Base-by-base conservation (phyloP, 1,140 invertebrate species). In the Diachasma alloeum region DNA sequence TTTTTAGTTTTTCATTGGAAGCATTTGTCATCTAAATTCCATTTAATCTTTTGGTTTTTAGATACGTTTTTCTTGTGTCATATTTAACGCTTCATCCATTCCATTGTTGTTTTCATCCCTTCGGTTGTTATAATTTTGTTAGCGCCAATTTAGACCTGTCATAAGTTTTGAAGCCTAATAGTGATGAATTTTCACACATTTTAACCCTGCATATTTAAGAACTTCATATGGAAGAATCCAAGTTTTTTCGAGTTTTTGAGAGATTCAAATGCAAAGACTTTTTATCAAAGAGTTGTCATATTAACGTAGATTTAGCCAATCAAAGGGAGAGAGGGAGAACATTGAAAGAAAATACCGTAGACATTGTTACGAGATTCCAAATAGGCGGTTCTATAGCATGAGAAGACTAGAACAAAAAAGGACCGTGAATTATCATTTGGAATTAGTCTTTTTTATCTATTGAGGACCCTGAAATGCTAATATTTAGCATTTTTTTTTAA, bases 401-500 rank as follows among this genome's bases (percentile, higher is more conserved):
- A 63, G 15, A 63, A 26, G 24, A 63, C 59, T 63, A 53, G 48
- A 63, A 0, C 22, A 63, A 63, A 11, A 59, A 10, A 26, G 15
- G 22, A 63, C 59, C 24, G 24, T 63, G 0, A 53, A 19, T 15
- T 26, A 26, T 63, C 5, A 63, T 26, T 63, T 5, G 3, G 22
- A 63, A 63, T 26, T 63, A 63, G 19, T 2, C 22, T 10, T 63
- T 63, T 63, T 24, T 26, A 56, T 63, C 59, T 10, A 26, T 63
- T 13, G 59, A 63, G 1, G 19, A 63, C 11, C 24, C 13, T 26
- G 59, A 26, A 31, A 75, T 75, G 74, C 74, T 75, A 75, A 75
- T 75, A 69, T 75, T 75, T 75, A 75, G 74, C 74, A 75, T 75
- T 56, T 63, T 42, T 36, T 39, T 22, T 42, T 37, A 48, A 67